Percentiles rank a stretch among this genome's conserved stretches.
phyloP scores from a whole-genome alignment of 2,888 invertebrate species.

The Harpagoxenus sublaevis region DNA sequence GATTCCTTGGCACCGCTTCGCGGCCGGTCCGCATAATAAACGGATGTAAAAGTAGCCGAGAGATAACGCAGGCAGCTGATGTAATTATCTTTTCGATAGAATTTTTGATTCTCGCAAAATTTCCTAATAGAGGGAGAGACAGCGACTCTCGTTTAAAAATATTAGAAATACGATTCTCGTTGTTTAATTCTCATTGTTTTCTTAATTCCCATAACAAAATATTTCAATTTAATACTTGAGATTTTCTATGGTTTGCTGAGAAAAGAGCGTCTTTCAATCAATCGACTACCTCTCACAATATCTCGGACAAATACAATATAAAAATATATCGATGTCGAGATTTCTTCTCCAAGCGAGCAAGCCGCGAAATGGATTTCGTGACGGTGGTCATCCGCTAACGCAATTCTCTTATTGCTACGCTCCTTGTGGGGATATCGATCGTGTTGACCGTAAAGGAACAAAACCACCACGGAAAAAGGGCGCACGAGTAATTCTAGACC shows the following conservation, averaged over 20 bases:
- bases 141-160: neutral
- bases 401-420: constrained; percentile 18
- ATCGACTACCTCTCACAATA: neutral
- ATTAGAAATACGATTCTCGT: neutral
- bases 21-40: neutral
- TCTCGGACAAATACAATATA: neutral
- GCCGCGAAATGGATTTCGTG: constrained; percentile 1
- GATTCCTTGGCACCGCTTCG: constrained; percentile 20
- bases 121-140: neutral
- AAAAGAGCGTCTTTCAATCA: neutral
- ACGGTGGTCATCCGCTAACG: constrained; percentile 8
- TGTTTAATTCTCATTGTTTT: neutral
- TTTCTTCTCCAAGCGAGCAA: neutral
- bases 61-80: neutral
- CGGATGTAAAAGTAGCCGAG: neutral
- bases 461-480: constrained; percentile 49
- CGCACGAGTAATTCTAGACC: constrained; percentile 70
- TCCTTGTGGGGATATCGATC: constrained; percentile 66
- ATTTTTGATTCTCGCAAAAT: neutral
- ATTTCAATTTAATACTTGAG: neutral
- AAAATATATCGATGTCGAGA: neutral
- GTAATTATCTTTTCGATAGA: neutral
- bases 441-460: constrained; percentile 59
- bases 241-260: neutral
- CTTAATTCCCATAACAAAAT: neutral